phyloP scores from a whole-genome alignment of 2,113 vertebrate genomes.

The Galeopterus variegatus region DNA sequence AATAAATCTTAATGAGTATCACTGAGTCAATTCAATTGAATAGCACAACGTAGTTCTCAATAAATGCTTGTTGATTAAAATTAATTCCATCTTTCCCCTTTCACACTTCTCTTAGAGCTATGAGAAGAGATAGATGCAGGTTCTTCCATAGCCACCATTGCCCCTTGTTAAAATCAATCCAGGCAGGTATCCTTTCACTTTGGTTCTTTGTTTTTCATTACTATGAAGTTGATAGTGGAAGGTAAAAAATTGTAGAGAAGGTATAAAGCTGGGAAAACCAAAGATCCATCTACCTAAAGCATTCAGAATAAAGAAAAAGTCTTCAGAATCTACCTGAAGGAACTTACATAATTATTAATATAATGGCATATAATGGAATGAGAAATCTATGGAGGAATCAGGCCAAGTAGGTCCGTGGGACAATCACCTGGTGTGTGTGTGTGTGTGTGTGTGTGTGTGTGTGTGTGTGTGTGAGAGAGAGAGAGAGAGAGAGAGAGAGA shows the following conservation, averaged over 20 bases:
- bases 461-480: not conserved
- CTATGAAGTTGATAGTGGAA: not conserved
- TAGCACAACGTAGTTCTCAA: not conserved
- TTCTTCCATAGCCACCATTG: not conserved
- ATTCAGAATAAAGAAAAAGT: not conserved
- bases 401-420: not conserved
- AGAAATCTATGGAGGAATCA: not conserved
- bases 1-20: not conserved
- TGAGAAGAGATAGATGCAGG: not conserved
- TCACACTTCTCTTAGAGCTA: not conserved
- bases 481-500: not conserved
- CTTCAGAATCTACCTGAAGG: not conserved
- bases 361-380: not conserved
- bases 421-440: not conserved
- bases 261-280: not conserved
- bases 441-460: not conserved
- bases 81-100: not conserved
- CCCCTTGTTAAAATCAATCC: not conserved
- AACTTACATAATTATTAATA: not conserved
- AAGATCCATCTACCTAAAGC: not conserved
- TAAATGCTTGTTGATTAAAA: conserved; percentile 53
- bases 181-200: not conserved
- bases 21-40: not conserved
- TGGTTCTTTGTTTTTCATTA: not conserved
- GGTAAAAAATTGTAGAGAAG: not conserved